phyloP scores from a whole-genome alignment of 2,113 vertebrate genomes.

The Rhadina sibilatrix region DNA sequence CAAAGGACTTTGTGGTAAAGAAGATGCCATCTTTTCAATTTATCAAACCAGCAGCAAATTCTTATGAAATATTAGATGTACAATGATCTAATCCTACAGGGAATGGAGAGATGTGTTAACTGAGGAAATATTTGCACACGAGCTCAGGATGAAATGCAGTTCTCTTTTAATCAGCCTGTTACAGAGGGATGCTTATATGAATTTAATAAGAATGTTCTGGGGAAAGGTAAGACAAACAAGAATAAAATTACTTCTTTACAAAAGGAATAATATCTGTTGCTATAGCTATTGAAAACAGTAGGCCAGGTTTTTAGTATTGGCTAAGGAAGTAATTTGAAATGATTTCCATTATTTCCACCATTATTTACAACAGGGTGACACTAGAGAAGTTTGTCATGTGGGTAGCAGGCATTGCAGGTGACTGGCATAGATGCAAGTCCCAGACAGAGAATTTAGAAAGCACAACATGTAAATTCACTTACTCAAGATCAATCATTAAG shows the following conservation, averaged over 20 bases:
- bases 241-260: neutral
- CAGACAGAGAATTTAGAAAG: neutral
- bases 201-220: neutral
- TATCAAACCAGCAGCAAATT: constrained; percentile 55
- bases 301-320: neutral
- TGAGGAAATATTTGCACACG: constrained; percentile 32
- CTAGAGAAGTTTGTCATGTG: neutral
- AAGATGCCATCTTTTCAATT: constrained; percentile 62
- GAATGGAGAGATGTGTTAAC: constrained; percentile 20
- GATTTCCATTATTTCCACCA: neutral
- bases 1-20: constrained; percentile 23
- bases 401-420: neutral
- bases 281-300: constrained; percentile 10
- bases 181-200: neutral
- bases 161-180: neutral
- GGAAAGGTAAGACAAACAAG: neutral
- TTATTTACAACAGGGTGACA: neutral
- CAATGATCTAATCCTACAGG: constrained; percentile 27
- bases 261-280: neutral
- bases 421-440: neutral
- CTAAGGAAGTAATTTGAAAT: neutral
- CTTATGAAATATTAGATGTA: constrained; percentile 47
- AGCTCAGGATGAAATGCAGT: neutral
- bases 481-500: neutral
- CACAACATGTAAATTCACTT: neutral